These are phyloP conservation scores for Liolophura sinensis DNA, from an alignment of 1,140 invertebrate genomes.

Conservation along the genomic window DNA sequence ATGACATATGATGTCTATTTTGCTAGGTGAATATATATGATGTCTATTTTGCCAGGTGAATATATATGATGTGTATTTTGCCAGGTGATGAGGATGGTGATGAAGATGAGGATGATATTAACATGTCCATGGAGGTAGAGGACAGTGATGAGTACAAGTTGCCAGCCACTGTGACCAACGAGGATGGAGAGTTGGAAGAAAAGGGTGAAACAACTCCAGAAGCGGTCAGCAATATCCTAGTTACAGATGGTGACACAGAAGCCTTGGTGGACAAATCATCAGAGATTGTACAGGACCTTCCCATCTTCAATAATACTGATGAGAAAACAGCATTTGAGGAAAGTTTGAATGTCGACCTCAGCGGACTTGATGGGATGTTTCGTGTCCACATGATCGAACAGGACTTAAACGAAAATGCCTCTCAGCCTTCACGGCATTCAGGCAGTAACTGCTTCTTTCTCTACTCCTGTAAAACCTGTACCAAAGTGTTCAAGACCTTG, in stretches of 20 bases:
- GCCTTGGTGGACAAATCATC: slow-evolving; percentile 20
- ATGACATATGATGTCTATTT: neutral
- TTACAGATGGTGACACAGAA: too few species aligned
- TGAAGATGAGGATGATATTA: slow-evolving; percentile 18
- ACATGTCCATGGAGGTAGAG: slow-evolving; percentile 9
- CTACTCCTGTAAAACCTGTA: slow-evolving; percentile 54
- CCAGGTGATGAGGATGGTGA: slow-evolving; percentile 12
- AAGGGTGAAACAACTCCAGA: neutral
- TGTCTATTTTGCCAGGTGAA: neutral
- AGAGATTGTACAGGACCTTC: slow-evolving; percentile 36
- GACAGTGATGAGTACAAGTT: slow-evolving; percentile 16
- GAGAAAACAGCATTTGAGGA: slow-evolving; percentile 49
- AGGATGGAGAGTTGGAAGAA: slow-evolving; percentile 18
- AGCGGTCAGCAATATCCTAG: neutral
- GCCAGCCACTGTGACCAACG: slow-evolving; percentile 7
- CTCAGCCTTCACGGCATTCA: slow-evolving; percentile 20
- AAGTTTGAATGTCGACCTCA: slow-evolving; percentile 49
- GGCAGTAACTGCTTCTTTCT: slow-evolving; percentile 37
- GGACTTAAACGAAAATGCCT: slow-evolving; percentile 46
- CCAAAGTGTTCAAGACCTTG: slow-evolving; percentile 57
- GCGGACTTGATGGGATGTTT: slow-evolving; percentile 48
- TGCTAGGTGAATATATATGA: slow-evolving; percentile 23
- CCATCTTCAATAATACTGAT: slow-evolving; percentile 45
- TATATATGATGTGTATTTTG: neutral
- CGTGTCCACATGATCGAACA: slow-evolving; percentile 50